Conservation (phyloP, 1,140 invertebrate genomes). For the Drosophila lacertosa region DNA sequence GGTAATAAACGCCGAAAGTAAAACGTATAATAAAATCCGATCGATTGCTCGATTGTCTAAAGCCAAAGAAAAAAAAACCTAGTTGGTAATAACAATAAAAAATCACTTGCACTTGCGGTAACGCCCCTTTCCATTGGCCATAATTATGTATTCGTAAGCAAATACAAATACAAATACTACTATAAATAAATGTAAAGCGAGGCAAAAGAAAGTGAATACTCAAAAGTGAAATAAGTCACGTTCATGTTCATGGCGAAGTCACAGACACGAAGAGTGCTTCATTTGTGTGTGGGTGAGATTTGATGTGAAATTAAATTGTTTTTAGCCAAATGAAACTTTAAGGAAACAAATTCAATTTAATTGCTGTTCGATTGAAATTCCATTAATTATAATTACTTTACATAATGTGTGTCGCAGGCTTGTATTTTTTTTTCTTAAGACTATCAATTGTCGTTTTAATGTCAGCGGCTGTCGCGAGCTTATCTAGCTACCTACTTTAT, state of each 20-base stretch:
- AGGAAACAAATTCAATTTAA: not conserved
- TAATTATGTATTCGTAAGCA: constrained; percentile 22
- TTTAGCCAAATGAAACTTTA: not conserved
- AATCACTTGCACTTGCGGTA: constrained; percentile 42
- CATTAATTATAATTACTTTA: constrained; percentile 11
- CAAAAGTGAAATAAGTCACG: constrained; percentile 62
- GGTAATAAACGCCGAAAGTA: constrained; percentile 49
- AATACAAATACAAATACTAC: constrained; percentile 3
- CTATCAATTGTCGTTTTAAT: constrained; percentile 40
- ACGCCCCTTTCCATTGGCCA: constrained; percentile 15
- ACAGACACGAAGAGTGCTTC: constrained; percentile 17
- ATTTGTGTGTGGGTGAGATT: constrained; percentile 26
- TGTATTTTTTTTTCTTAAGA: no score
- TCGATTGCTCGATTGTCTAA: constrained; percentile 57
- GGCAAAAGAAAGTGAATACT: constrained; percentile 66
- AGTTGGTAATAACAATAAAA: constrained; percentile 24
- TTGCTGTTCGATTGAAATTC: not conserved
- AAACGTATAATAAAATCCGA: constrained; percentile 54
- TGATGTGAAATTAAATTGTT: constrained; percentile 34
- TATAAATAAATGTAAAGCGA: constrained; percentile 16
- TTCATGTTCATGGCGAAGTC: constrained; percentile 48
- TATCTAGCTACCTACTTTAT: constrained; percentile 29
- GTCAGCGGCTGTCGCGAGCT: constrained; percentile 27
- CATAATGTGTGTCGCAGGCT: constrained; percentile 5
- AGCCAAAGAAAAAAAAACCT: constrained; percentile 1